These are phyloP conservation scores for Osmerus mordax DNA, from an alignment of 2,113 vertebrate species.

Conservation along the genomic window DNA sequence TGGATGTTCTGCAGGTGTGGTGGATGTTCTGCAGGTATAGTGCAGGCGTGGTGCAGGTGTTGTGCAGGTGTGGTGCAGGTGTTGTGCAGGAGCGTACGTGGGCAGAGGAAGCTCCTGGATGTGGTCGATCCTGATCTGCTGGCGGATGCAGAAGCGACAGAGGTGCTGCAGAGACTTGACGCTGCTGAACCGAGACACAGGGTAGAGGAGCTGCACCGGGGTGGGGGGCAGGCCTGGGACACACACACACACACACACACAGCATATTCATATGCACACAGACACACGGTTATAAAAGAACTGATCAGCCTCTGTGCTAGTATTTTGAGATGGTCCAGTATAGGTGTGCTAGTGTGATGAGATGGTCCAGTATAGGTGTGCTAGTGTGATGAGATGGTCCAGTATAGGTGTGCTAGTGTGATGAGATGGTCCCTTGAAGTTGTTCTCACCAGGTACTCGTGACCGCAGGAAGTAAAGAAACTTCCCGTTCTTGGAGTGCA, in stretches of 20 bases:
- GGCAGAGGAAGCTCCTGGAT: constrained; percentile 96
- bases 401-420: too few relatives aligned
- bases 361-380: too few relatives aligned
- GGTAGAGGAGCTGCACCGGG: constrained; percentile 88
- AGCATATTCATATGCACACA: not conserved
- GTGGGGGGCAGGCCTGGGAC: constrained; percentile 76
- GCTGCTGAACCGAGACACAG: constrained; percentile 91
- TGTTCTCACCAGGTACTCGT: constrained; percentile 82
- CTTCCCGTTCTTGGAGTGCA: constrained; percentile 92
- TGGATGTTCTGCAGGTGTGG: too few relatives aligned
- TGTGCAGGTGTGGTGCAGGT: too few relatives aligned
- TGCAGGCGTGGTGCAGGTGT: too few relatives aligned
- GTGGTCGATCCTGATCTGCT: constrained; percentile 91
- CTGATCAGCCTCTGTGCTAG: too few relatives aligned
- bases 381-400: too few relatives aligned
- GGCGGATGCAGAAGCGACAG: constrained; percentile 92
- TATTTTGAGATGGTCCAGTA: not conserved
- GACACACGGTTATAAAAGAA: too few relatives aligned
- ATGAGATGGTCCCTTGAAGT: too few relatives aligned
- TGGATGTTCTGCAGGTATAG: too few relatives aligned
- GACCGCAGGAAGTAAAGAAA: constrained; percentile 94
- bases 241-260: constrained; percentile 12
- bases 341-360: too few relatives aligned
- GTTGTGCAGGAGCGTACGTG: constrained; percentile 46
- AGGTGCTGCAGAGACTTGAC: constrained; percentile 92